These are phyloP conservation scores for Enteromius viviparus DNA, from an alignment of 2,797 vertebrate species.

Conservation along the genomic window DNA sequence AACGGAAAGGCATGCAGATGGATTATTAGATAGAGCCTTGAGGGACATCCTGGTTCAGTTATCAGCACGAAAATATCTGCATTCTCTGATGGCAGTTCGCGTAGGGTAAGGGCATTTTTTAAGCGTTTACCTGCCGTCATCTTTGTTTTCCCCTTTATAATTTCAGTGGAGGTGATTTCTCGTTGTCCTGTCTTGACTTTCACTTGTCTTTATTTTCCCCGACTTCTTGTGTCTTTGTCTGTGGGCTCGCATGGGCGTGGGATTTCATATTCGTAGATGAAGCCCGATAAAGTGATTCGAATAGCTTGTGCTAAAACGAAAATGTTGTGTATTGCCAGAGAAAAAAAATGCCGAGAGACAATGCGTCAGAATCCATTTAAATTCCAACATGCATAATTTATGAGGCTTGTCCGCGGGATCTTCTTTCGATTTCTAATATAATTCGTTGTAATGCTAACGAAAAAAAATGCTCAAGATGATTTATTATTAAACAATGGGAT, in stretches of 20 bases:
- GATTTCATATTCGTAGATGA: slow-evolving; percentile 18
- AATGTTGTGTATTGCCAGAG: slow-evolving; percentile 56
- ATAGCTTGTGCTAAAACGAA: slow-evolving; percentile 54
- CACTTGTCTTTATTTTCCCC: slow-evolving; percentile 21
- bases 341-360: slow-evolving; percentile 39
- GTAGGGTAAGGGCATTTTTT: slow-evolving; percentile 90
- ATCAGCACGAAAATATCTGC: slow-evolving; percentile 93
- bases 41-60: slow-evolving; percentile 93
- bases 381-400: slow-evolving; percentile 69
- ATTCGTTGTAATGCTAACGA: slow-evolving; percentile 39
- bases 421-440: slow-evolving; percentile 53
- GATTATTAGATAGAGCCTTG: slow-evolving; percentile 95
- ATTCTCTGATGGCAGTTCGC: slow-evolving; percentile 91
- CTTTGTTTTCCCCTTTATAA: slow-evolving; percentile 31
- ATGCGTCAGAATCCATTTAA: slow-evolving; percentile 67
- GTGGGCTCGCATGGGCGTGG: slow-evolving; percentile 45
- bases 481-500: neutral
- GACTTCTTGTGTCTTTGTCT: slow-evolving; percentile 46
- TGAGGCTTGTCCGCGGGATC: slow-evolving; percentile 59
- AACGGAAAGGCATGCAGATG: slow-evolving; percentile 89
- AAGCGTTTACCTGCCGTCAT: slow-evolving; percentile 76
- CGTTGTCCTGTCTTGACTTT: slow-evolving; percentile 60
- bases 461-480: neutral
- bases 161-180: slow-evolving; percentile 63
- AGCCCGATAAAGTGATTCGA: slow-evolving; percentile 18